These are phyloP conservation scores for Lasioglossum vierecki DNA, from an alignment of 2,888 invertebrate genomes.

Conservation along the genomic window DNA sequence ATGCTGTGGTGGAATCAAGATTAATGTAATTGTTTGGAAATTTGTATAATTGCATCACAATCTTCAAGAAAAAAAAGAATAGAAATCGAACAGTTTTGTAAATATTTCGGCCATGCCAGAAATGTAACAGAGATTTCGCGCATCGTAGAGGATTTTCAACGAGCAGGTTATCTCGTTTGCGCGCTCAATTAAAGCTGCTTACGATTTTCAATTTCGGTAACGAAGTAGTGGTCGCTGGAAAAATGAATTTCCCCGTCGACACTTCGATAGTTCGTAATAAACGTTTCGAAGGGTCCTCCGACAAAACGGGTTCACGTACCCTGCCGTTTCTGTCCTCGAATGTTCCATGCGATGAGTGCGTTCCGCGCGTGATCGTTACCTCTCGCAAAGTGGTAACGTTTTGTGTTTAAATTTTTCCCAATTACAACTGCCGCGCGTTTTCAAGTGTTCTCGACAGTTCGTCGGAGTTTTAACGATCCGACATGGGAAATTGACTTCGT, in stretches of 20 bases:
- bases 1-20: too few relatives aligned
- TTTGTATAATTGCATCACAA: too few relatives aligned
- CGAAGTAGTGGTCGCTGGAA: slow-evolving; percentile 23
- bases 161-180: slow-evolving; percentile 6
- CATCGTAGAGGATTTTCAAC: neutral
- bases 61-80: neutral
- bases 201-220: slow-evolving; percentile 47
- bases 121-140: neutral
- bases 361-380: slow-evolving; percentile 62
- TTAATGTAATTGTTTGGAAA: too few relatives aligned
- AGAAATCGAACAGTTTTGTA: neutral
- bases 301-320: slow-evolving; percentile 12
- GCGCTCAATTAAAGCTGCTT: slow-evolving; percentile 23
- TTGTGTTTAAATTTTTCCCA: slow-evolving; percentile 66
- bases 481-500: slow-evolving; percentile 66
- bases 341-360: slow-evolving; percentile 25
- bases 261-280: slow-evolving; percentile 51
- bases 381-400: slow-evolving; percentile 59
- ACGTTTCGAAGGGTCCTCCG: slow-evolving; percentile 42
- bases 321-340: neutral
- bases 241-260: slow-evolving; percentile 45
- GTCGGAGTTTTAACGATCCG: slow-evolving; percentile 69
- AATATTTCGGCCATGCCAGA: neutral
- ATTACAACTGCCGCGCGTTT: slow-evolving; percentile 61
- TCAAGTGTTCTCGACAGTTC: slow-evolving; percentile 65